Base-by-base conservation (phyloP, 1,140 invertebrate genomes). In the Alviniconcha marisindica region DNA sequence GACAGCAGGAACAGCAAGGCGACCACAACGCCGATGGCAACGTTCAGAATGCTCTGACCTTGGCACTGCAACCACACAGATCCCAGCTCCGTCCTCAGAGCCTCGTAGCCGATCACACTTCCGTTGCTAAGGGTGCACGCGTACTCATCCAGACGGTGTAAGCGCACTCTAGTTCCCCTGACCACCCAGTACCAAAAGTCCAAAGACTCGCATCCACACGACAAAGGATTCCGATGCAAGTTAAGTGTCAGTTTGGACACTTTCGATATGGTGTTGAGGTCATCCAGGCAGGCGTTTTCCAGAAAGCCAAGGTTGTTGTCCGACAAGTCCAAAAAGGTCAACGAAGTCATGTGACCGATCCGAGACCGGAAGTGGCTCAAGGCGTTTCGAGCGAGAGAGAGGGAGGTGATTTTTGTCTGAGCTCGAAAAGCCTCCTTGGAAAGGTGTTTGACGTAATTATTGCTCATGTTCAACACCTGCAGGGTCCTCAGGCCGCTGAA, bases 281-380 rank as follows among this genome's bases (percentile, higher is more conserved):
- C 76, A 24, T 54, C 44, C 44, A 51, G 36, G 40, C 44, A 15
- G 33, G 44, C 14, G 1, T 10, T 36, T 15, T 77, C 18, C 15
- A 77, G 44, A 2, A 18, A 54, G 18, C 44, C 76, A 77, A 77
- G 24, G 28, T 77, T 36, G 51, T 77, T 77, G 44, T 21, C 36
- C 15, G 76, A 77, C 40, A 77, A 51, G 51, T 77, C 76, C 42
- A 77, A 7, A 56, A 54, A 77, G 15, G 44, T 77, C 33, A 77
- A 56, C 18, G 44, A 54, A 12, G 76, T 77, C 54, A 77, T 60
- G 40, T 66, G 63, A 31, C 63, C 63, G 5, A 66, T 21, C 2
- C 63, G 31, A 12, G 63, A 0, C 5, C 18, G 12, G 63, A 66
- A 66, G 18, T 33, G 63, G 36, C 28, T 66, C 28, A 66, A 33